These are phyloP conservation scores for Syngnathus typhle DNA, from an alignment of 2,113 vertebrate genomes.

Conservation along the genomic window DNA sequence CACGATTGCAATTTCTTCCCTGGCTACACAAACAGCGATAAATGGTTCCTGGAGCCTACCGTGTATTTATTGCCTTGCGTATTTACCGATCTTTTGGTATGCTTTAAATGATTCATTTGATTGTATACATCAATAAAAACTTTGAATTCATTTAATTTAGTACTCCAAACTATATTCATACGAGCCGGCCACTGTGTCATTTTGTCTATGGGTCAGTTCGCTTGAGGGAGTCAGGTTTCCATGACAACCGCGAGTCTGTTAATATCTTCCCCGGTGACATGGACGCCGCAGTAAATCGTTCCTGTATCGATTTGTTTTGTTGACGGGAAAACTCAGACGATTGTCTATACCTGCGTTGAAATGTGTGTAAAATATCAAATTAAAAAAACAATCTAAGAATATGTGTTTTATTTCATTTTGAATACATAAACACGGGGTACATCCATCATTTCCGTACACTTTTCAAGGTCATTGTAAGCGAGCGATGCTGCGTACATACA, in stretches of 20 bases:
- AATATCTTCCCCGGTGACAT: constrained; percentile 7
- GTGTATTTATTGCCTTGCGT: neutral
- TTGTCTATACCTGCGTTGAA: neutral
- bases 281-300: neutral
- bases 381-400: neutral
- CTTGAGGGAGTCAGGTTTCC: constrained; percentile 1
- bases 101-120: neutral
- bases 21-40: neutral
- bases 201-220: neutral
- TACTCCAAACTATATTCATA: neutral
- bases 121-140: neutral
- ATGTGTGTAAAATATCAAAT: neutral
- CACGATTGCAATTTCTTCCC: neutral
- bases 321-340: neutral
- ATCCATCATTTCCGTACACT: neutral
- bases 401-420: neutral
- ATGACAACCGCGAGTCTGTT: constrained; percentile 24
- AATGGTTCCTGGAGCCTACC: neutral
- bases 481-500: neutral
- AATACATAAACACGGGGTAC: neutral
- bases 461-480: neutral
- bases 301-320: neutral
- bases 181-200: too few species aligned
- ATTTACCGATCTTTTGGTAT: neutral
- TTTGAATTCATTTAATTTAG: neutral